Percentiles rank a stretch among this genome's conserved stretches.
phyloP scores from a whole-genome alignment of 2,113 vertebrate genomes.

The Leptobrachium leishanense region DNA sequence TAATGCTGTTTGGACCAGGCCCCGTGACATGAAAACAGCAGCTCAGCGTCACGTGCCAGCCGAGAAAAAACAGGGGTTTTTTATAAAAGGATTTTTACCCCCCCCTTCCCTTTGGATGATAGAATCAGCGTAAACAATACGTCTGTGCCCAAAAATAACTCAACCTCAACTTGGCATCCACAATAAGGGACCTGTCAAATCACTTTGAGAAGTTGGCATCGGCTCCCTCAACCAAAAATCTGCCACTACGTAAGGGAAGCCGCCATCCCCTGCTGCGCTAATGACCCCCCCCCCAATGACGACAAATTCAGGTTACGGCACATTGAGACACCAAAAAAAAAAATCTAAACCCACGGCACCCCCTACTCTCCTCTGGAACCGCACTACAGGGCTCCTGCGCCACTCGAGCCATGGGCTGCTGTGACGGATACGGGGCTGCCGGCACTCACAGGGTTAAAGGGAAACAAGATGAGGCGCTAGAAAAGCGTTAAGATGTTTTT shows the following conservation, averaged over 20 bases:
- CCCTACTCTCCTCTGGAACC: no score
- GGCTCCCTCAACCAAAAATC: constrained; percentile 10
- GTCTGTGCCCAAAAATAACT: constrained; percentile 41
- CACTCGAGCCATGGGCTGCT: no score
- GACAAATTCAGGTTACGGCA: neutral
- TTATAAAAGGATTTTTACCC: no score
- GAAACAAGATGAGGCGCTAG: neutral
- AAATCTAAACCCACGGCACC: no score
- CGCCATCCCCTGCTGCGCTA: neutral
- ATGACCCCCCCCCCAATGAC: no score
- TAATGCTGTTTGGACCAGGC: constrained; percentile 24
- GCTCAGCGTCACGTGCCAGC: neutral
- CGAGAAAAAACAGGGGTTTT: neutral
- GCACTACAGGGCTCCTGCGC: neutral
- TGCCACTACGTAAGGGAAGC: constrained; percentile 28
- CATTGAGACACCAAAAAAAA: neutral
- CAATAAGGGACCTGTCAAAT: constrained; percentile 21
- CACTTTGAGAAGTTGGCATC: constrained; percentile 23
- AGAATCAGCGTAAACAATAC: constrained; percentile 1
- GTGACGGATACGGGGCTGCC: neutral
- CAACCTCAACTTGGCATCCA: constrained; percentile 26
- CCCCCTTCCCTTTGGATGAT: neutral
- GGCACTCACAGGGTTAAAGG: neutral
- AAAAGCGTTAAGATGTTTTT: neutral
- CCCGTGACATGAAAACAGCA: constrained; percentile 1